phyloP scores from a whole-genome alignment of 2,888 invertebrate genomes.

The Xanthia icteritia region DNA sequence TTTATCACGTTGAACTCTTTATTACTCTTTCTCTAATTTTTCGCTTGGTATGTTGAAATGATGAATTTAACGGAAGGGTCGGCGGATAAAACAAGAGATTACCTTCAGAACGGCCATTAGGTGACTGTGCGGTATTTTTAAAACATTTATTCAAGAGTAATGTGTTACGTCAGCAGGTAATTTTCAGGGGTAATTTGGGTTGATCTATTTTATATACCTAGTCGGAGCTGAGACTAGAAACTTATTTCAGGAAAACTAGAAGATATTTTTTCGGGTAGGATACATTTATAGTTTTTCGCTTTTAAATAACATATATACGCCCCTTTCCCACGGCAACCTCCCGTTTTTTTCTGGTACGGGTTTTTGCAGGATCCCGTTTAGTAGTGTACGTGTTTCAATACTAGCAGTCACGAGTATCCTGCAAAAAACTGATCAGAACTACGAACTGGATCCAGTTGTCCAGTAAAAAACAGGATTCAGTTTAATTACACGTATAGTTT shows the following conservation, averaged over 20 bases:
- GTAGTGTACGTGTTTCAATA: too few species aligned
- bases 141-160: conserved; percentile 66
- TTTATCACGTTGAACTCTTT: conserved; percentile 36
- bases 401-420: too few species aligned
- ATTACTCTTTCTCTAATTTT: conserved; percentile 53
- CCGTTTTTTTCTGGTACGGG: too few species aligned
- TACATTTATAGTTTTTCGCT: background rate
- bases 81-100: conserved; percentile 70
- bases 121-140: conserved; percentile 65
- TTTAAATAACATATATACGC: too few species aligned
- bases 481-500: too few species aligned
- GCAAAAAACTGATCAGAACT: too few species aligned
- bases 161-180: conserved; percentile 58
- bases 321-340: too few species aligned
- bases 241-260: background rate
- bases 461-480: too few species aligned
- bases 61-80: conserved; percentile 67
- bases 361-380: too few species aligned
- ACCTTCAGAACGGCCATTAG: conserved; percentile 65
- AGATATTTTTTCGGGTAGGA: background rate
- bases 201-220: conserved; percentile 33
- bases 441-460: too few species aligned
- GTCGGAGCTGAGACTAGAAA: background rate
- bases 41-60: conserved; percentile 58
- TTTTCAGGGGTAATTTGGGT: conserved; percentile 52